Base-by-base conservation (phyloP, 2,888 invertebrate genomes). In the Papilio gigon region DNA sequence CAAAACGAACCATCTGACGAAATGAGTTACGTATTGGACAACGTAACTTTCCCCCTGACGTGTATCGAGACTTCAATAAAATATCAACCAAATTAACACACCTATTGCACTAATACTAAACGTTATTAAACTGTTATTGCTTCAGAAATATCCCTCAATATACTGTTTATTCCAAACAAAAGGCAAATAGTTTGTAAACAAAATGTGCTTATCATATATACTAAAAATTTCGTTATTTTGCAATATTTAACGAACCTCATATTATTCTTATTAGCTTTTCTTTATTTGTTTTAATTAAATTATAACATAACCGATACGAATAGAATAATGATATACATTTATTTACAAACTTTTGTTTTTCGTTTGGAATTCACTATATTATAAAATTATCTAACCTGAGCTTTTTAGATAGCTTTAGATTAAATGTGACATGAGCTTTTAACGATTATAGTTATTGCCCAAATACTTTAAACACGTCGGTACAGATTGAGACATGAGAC, bases 31-130 rank as follows among this genome's bases (percentile, higher is more conserved):
- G 22, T 47, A 42, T 20, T 11, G 0, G 17, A 42, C n/a, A 17
- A 44, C 22, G 22, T 47, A 47, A 47, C 47, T 22, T 12, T 47
- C 4, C 47, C 11, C 22, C 47, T 14, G 6, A 40, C 1, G 71
- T 75, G 78, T 61, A 53, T 73, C 77, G 76, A 77, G 79, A 80
- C 75, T 75, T 74, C 78, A 80, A 84, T 87, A 86, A 86, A 88
- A 89, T 86, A 82, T 87, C 79, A 81, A 84, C 84, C 84, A 82
- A 84, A 81, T 86, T 88, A 90, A 89, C 86, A 86, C 85, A 81
- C 85, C 89, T 90, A 91, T 91, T 91, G 90, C 90, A 91, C 90
- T 89, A 85, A 80, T 81, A 81, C 80, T 76, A 77, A 78, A 77
- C 76, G 79, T 83, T 84, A 84, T 68, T 74, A 72, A 74, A 80